A percentile compares a stretch with the other conserved stretches of the same genome.
These are phyloP conservation scores for Alces alces DNA, from an alignment of 2,113 vertebrate species.

Conservation along the genomic window DNA sequence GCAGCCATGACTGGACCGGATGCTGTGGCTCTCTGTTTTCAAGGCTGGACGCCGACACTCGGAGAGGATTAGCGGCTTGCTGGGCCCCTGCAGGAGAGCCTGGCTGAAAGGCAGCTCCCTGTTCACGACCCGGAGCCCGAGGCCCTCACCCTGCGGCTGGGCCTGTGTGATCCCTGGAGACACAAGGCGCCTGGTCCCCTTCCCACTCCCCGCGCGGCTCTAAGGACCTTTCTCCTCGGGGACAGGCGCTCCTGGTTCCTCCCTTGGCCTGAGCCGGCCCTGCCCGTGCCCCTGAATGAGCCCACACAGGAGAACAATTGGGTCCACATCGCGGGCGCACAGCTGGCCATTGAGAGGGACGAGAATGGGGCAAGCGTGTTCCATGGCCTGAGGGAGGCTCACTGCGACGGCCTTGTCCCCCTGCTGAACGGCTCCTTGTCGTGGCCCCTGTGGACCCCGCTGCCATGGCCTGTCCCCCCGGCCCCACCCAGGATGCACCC, in stretches of 20 bases:
- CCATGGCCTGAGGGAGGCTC: conserved; percentile 12
- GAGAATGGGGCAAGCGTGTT: conserved; percentile 52
- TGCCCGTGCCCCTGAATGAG: neutral
- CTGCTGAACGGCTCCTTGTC: conserved; percentile 57
- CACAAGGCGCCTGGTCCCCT: neutral
- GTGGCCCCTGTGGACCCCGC: neutral
- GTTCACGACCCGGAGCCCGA: rapidly evolving
- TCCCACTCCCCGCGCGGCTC: rapidly evolving
- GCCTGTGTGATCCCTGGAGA: neutral
- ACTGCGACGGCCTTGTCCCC: neutral
- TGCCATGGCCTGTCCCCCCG: neutral
- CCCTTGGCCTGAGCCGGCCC: neutral
- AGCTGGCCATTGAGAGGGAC: conserved; percentile 47
- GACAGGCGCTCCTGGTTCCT: neutral
- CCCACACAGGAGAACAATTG: conserved; percentile 1
- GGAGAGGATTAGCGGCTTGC: rapidly evolving
- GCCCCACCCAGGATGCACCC: neutral
- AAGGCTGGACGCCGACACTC: rapidly evolving
- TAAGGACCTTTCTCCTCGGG: neutral
- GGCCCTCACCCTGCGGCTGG: neutral
- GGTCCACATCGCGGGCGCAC: neutral
- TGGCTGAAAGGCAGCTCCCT: neutral
- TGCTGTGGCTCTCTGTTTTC: neutral
- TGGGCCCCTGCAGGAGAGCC: neutral
- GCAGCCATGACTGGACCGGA: neutral